Evolutionary conservation across 2,113 vertebrate species (phyloP).

Genomic region (Rhabdornis inornatus): DNA sequence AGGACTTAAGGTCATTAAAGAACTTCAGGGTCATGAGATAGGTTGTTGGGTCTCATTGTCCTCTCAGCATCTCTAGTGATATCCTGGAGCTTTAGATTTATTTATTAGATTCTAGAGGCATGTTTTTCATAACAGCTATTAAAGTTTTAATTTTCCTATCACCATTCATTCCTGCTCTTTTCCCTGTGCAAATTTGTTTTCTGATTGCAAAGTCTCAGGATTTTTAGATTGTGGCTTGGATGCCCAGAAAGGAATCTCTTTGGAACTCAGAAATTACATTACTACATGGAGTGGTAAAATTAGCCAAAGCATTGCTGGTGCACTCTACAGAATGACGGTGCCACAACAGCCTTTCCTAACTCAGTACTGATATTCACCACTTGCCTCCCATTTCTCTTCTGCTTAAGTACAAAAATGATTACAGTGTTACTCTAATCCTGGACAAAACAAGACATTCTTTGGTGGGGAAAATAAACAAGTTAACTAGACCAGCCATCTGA

Average conservation of each 20-base stretch:
- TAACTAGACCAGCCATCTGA: neutral
- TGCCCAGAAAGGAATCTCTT: neutral
- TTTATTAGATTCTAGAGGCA: neutral
- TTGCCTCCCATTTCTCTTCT: neutral
- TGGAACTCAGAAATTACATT: neutral
- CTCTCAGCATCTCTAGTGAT: neutral
- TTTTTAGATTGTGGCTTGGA: neutral
- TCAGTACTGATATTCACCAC: neutral
- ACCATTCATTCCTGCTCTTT: neutral
- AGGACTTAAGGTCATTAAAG: neutral
- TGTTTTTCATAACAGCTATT: neutral
- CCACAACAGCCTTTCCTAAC: neutral
- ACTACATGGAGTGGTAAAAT: neutral
- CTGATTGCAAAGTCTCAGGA: neutral
- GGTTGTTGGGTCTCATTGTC: neutral
- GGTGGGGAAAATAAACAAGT: neutral
- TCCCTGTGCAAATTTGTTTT: neutral
- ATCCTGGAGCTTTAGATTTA: neutral
- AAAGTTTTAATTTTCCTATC: neutral
- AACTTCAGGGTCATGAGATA: neutral
- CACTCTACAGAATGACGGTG: neutral
- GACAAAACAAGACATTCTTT: neutral
- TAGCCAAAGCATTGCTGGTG: neutral
- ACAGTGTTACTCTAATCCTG: neutral
- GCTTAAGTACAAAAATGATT: neutral